Conservation (phyloP, 2,888 invertebrate species). For the Melikaiella ostensackeni region DNA sequence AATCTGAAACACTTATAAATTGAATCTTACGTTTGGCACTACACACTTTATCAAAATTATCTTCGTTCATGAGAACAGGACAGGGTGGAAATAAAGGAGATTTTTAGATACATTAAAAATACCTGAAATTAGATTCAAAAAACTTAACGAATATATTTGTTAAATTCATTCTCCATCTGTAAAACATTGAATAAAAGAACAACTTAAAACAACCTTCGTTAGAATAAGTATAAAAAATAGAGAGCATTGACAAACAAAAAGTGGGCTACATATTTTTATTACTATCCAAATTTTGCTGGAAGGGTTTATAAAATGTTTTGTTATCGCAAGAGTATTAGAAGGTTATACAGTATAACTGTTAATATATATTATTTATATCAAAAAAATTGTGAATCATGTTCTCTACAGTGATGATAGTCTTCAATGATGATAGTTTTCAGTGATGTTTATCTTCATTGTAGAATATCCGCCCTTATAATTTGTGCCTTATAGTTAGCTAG, state of each 20-base stretch:
- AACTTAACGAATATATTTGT: not conserved
- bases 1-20: not conserved
- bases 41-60: not conserved
- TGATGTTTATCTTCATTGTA: not conserved
- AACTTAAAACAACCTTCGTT: not conserved
- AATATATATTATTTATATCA: too few relatives aligned
- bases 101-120: not conserved
- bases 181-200: not conserved
- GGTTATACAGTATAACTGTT: too few relatives aligned
- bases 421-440: not conserved
- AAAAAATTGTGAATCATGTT: not conserved
- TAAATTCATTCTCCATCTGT: not conserved
- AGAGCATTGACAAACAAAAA: not conserved
- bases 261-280: too few relatives aligned
- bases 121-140: not conserved
- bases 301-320: too few relatives aligned
- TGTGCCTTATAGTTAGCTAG: too few relatives aligned
- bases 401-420: not conserved
- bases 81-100: not conserved
- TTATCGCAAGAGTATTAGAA: too few relatives aligned
- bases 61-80: not conserved
- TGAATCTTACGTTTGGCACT: not conserved
- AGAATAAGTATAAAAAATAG: not conserved
- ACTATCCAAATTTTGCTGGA: too few relatives aligned
- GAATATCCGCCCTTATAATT: too few relatives aligned